Evolutionary conservation across 92 coral and sea anemone genomes (phyloP).

Genomic region (Blastomussa wellsi): DNA sequence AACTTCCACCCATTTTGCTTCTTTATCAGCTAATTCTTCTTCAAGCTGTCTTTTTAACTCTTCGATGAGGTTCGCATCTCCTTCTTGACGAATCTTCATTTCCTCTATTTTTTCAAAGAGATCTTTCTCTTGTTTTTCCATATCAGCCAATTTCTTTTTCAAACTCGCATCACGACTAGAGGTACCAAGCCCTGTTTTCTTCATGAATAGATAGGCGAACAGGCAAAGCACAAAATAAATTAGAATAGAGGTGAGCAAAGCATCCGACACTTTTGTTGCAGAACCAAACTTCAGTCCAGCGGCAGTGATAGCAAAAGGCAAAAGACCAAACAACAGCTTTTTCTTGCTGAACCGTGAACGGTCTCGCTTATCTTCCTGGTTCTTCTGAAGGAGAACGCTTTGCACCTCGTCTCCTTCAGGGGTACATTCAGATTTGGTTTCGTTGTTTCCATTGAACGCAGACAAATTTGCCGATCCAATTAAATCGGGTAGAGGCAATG

Average conservation of each 20-base stretch:
- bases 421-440: not conserved
- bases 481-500: slow-evolving; percentile 38
- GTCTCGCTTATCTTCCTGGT: not conserved
- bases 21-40: slow-evolving; percentile 69
- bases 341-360: not conserved
- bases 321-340: not conserved
- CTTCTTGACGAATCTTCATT: slow-evolving; percentile 62
- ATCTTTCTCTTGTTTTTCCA: slow-evolving; percentile 3
- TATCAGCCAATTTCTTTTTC: slow-evolving; percentile 1
- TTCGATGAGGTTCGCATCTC: slow-evolving; percentile 63
- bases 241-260: not conserved
- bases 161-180: slow-evolving; percentile 36
- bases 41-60: slow-evolving; percentile 66
- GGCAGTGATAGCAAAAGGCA: not conserved
- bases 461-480: slow-evolving; percentile 17
- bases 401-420: not conserved
- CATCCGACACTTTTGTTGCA: not conserved
- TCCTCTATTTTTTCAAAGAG: slow-evolving; percentile 49
- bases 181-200: not conserved
- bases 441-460: not conserved
- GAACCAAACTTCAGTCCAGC: not conserved
- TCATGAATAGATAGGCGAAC: not conserved
- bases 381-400: not conserved
- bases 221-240: not conserved
- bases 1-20: slow-evolving; percentile 33